phyloP scores from a whole-genome alignment of 2,113 vertebrate genomes.

The Colinus virginianus region DNA sequence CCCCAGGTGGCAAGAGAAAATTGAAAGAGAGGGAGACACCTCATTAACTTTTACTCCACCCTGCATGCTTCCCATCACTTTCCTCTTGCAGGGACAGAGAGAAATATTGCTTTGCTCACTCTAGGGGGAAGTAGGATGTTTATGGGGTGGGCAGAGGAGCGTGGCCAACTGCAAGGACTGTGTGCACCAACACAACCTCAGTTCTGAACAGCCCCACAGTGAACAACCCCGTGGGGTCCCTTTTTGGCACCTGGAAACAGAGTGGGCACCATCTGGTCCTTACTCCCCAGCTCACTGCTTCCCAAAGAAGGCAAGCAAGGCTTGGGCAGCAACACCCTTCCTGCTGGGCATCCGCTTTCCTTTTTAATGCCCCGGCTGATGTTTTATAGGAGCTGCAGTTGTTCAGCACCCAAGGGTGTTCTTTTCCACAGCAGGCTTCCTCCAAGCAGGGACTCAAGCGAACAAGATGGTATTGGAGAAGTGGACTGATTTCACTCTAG shows the following conservation, averaged over 20 bases:
- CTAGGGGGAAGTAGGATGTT: background rate
- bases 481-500: background rate
- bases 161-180: no score
- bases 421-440: background rate
- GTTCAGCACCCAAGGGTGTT: background rate
- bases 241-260: background rate
- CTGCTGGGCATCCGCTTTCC: background rate
- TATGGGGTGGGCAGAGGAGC: no score
- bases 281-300: fast-evolving
- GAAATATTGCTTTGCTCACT: background rate
- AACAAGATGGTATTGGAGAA: background rate
- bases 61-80: background rate
- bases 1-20: background rate
- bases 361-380: background rate
- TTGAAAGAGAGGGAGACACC: background rate
- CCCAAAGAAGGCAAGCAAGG: background rate
- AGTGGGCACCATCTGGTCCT: background rate
- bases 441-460: background rate
- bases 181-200: background rate
- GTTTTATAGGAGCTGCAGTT: background rate
- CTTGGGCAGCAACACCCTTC: background rate
- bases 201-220: background rate
- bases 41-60: background rate
- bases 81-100: background rate
- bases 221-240: fast-evolving